Evolutionary conservation across 2,113 vertebrate species (phyloP).

Genomic region (Xenus cinereus): DNA sequence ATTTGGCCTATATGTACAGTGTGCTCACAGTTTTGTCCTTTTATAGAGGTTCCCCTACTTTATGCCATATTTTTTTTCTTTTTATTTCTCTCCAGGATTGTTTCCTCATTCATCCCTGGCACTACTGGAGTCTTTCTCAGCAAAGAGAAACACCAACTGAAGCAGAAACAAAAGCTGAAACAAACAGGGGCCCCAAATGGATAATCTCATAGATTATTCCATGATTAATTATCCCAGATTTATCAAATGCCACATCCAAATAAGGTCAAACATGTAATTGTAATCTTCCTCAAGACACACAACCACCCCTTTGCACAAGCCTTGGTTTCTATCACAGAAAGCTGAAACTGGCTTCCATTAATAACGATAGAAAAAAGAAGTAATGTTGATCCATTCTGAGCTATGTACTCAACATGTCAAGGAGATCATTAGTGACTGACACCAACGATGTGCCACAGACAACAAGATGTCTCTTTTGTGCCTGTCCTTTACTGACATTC

Average conservation of each 20-base stretch:
- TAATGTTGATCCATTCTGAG: neutral
- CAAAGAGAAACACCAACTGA: conserved; percentile 1
- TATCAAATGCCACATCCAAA: conserved; percentile 43
- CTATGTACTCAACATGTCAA: neutral
- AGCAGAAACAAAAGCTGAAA: conserved; percentile 17
- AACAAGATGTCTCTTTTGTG: conserved; percentile 4
- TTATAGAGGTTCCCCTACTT: conserved; percentile 29
- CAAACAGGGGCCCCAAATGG: neutral
- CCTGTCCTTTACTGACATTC: conserved; percentile 13
- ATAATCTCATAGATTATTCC: conserved; percentile 38
- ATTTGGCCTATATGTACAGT: neutral
- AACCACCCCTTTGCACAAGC: neutral
- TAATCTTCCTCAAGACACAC: neutral
- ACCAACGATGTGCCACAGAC: conserved; percentile 5
- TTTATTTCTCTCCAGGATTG: conserved; percentile 11
- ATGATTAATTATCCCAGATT: conserved; percentile 16
- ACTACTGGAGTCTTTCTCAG: neutral
- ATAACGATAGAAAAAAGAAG: neutral
- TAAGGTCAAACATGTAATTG: conserved; percentile 1
- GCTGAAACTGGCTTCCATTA: neutral
- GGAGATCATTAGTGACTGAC: conserved; percentile 29
- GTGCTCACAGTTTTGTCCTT: conserved; percentile 14
- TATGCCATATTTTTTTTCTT: neutral
- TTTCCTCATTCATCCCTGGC: conserved; percentile 7
- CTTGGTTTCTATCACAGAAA: neutral